These are phyloP conservation scores for Heliconius eleuchia DNA, from an alignment of 1,140 invertebrate genomes.

Conservation along the genomic window DNA sequence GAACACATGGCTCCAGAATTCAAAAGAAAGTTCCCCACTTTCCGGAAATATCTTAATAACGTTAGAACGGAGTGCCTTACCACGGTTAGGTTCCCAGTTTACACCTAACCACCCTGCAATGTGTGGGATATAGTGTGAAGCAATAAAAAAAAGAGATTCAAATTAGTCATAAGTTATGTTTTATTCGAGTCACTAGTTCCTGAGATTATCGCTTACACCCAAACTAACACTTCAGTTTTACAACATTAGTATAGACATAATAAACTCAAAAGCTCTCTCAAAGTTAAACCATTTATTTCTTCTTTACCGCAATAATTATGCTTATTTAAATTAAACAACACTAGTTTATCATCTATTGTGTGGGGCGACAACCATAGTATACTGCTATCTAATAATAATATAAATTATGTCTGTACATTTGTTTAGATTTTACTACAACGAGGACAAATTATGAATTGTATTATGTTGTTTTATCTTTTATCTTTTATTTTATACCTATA, in stretches of 20 bases:
- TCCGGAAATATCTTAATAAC: too few species aligned
- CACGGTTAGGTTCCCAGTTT: too few species aligned
- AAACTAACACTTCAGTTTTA: too few species aligned
- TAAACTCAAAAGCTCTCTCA: neutral
- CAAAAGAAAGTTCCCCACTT: too few species aligned
- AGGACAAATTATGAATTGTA: conserved; percentile 1
- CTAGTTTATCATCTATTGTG: conserved; percentile 19
- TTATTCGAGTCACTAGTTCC: too few species aligned
- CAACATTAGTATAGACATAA: neutral
- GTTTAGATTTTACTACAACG: neutral
- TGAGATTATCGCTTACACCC: too few species aligned
- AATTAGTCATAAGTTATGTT: too few species aligned
- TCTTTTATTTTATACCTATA: neutral
- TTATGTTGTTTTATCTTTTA: conserved; percentile 7
- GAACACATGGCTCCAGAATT: too few species aligned
- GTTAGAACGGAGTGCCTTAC: too few species aligned
- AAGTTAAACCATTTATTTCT: conserved; percentile 31
- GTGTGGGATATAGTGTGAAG: too few species aligned
- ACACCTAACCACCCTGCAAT: too few species aligned
- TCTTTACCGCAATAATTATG: conserved; percentile 8
- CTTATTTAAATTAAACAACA: neutral
- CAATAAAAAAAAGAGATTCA: too few species aligned
- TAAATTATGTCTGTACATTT: conserved; percentile 8
- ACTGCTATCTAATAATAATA: conserved; percentile 6
- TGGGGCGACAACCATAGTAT: neutral